Percentiles rank a stretch among this genome's conserved stretches.
Evolutionary conservation across 2,888 invertebrate genomes (phyloP).

Genomic region (Cantharis rustica): DNA sequence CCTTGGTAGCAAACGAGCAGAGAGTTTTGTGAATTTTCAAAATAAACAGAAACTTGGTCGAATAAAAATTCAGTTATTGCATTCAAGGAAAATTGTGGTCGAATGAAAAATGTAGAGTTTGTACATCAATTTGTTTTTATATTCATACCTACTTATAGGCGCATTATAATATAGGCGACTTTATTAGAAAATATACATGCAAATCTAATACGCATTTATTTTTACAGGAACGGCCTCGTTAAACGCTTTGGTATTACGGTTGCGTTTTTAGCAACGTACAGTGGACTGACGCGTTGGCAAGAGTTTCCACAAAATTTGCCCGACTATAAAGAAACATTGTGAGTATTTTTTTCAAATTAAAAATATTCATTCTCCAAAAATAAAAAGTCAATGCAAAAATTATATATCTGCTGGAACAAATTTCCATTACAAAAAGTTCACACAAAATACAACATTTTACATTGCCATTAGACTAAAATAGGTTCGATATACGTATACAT

Average conservation of each 20-base stretch:
- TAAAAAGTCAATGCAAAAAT: too few species aligned
- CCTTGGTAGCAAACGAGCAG: background rate
- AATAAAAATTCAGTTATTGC: background rate
- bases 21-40: background rate
- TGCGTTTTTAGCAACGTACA: slow-evolving; percentile 88
- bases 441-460: too few species aligned
- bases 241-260: slow-evolving; percentile 83
- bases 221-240: slow-evolving; percentile 77
- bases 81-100: background rate
- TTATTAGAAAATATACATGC: background rate
- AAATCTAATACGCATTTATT: slow-evolving; percentile 18
- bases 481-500: too few species aligned
- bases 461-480: too few species aligned
- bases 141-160: background rate
- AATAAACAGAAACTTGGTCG: background rate
- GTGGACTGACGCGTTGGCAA: slow-evolving; percentile 89
- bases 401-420: too few species aligned
- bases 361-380: background rate
- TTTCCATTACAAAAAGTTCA: too few species aligned
- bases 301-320: slow-evolving; percentile 68
- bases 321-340: slow-evolving; percentile 45
- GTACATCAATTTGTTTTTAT: background rate
- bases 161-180: background rate
- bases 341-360: slow-evolving; percentile 22
- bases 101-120: background rate